Base-by-base conservation (phyloP, 64 coral and sea anemone genomes). In the Pocillopora damicornis region DNA sequence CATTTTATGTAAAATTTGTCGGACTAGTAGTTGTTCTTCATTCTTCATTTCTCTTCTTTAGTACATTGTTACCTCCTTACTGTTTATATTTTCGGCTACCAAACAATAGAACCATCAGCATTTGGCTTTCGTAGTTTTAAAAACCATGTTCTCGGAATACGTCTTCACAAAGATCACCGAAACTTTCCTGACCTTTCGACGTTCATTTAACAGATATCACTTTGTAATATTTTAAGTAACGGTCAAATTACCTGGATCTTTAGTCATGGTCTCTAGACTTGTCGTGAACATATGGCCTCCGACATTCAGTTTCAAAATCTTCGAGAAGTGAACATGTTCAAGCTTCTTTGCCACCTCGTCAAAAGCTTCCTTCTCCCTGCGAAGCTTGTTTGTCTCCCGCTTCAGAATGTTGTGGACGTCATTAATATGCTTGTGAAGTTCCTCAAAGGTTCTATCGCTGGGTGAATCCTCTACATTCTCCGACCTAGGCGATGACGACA, bases 281-380 rank as follows among this genome's bases (percentile, higher is more conserved):
- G 80, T 83, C 16, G 66, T 23, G 26, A 82, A 90, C 17, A 74
- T 30, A 35, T 90, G 78, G 35, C 89, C 89, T 2, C 89, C 89
- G 1, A 91, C 75, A 77, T 86, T 91, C 9, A 91, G 81, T 77
- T 91, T 84, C 18, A 91, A 20, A 37, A 75, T 81, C 37, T 59
- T 61, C 16, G 78, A 37, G 73, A 88, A 77, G n/a, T 75, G 56
- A 37, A 30, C 82, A 60, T 63, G 66, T 17, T 91, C 71, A 1
- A 91, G 15, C 45, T 56, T 91, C 59, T 91, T 83, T 11, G 89
- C 57, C 0, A 76, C 72, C 13, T 72, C 73, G 15, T 91, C 80
- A 25, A 71, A 81, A 0, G 88, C 88, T 69, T 81, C 88, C 9
- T 80, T 89, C 58, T 89, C 77, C 58, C 74, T 35, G 12, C 45